Percentiles rank a stretch among this genome's conserved stretches.
Evolutionary conservation across 1,140 invertebrate species (phyloP).

Genomic region (Homalodisca vitripennis): DNA sequence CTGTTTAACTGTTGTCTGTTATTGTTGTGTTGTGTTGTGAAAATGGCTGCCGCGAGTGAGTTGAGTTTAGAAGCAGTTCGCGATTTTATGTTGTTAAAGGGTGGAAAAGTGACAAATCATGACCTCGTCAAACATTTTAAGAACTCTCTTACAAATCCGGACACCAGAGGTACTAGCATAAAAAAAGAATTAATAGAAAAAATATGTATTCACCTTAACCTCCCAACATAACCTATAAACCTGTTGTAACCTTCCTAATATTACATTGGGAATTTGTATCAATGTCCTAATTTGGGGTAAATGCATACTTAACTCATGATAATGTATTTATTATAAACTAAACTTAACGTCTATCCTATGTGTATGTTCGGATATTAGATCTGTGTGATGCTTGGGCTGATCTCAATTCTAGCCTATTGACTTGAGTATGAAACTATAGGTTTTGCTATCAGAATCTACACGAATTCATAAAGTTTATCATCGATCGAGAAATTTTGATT

Average conservation of each 20-base stretch:
- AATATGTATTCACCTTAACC: not conserved
- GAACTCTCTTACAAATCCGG: conserved; percentile 75
- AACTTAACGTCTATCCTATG: too few relatives aligned
- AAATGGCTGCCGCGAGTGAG: conserved; percentile 67
- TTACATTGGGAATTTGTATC: not conserved
- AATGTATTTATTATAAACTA: too few relatives aligned
- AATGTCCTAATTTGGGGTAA: too few relatives aligned
- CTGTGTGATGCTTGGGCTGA: too few relatives aligned
- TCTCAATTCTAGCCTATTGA: too few relatives aligned
- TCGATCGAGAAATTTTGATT: too few relatives aligned
- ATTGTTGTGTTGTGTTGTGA: conserved; percentile 42
- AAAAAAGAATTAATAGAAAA: not conserved
- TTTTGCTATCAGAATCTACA: too few relatives aligned
- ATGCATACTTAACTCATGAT: too few relatives aligned
- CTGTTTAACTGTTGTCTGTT: not conserved
- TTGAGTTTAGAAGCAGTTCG: conserved; percentile 80
- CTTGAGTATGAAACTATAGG: too few relatives aligned
- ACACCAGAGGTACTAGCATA: conserved; percentile 63
- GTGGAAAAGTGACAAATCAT: conserved; percentile 82
- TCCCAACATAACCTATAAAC: too few relatives aligned
- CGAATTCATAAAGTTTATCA: too few relatives aligned
- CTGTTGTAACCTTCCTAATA: not conserved
- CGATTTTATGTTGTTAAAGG: conserved; percentile 77
- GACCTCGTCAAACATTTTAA: conserved; percentile 88
- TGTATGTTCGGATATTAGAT: too few relatives aligned